These are phyloP conservation scores for Diglossa cyanea DNA, from an alignment of 2,797 vertebrate species.

Conservation along the genomic window DNA sequence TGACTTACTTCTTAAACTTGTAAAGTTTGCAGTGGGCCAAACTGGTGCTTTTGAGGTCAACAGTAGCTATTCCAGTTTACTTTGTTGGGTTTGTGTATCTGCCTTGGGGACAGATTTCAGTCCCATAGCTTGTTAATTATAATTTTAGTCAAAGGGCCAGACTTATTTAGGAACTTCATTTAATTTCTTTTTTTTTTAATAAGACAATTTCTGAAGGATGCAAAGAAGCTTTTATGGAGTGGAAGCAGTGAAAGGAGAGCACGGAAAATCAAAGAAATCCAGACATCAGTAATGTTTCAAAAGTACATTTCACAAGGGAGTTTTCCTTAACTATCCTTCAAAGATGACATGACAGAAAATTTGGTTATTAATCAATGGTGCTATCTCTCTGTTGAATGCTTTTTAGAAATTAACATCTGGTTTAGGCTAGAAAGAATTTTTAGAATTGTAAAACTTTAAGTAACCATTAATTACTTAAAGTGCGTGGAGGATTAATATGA, in stretches of 20 bases:
- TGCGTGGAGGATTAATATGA: background rate
- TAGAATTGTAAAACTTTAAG: background rate
- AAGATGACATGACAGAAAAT: conserved; percentile 29
- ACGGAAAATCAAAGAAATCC: conserved; percentile 28
- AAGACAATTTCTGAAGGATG: conserved; percentile 9
- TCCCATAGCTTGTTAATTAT: background rate
- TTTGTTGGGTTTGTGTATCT: background rate
- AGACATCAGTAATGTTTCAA: conserved; percentile 25
- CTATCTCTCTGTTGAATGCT: background rate
- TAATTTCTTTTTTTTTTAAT: background rate
- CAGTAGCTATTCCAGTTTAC: background rate
- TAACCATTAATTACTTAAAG: conserved; percentile 5
- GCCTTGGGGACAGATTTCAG: background rate
- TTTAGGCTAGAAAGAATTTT: conserved; percentile 21
- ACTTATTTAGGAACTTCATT: background rate
- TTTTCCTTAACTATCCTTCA: conserved; percentile 35
- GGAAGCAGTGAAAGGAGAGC: background rate
- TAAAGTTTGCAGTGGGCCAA: background rate
- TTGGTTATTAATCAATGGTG: conserved; percentile 36
- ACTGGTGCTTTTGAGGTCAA: background rate
- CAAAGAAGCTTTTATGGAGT: background rate
- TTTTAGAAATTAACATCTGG: conserved; percentile 3
- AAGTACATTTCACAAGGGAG: conserved; percentile 28
- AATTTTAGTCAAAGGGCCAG: background rate
- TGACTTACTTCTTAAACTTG: background rate